Conservation (phyloP, 1,140 invertebrate genomes). For the Phymastichus coffea region DNA sequence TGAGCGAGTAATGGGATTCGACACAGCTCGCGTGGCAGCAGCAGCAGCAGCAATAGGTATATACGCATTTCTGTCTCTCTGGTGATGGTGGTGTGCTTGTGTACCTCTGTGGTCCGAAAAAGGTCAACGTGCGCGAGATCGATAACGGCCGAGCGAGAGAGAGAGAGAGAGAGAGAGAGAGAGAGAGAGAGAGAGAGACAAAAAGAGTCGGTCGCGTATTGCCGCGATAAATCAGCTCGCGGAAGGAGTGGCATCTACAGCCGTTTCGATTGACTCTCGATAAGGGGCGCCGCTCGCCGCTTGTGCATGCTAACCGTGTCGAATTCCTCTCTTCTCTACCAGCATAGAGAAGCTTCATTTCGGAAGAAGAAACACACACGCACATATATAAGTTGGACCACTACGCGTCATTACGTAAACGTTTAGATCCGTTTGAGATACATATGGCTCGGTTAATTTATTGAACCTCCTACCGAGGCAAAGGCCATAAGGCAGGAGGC, state of each 20-base stretch:
- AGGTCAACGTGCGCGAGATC: slow-evolving; percentile 8
- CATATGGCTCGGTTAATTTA: slow-evolving; percentile 23
- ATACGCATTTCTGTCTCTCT: too few relatives aligned
- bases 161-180: not conserved
- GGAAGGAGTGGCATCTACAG: not conserved
- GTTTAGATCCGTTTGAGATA: too few relatives aligned
- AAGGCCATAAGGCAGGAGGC: slow-evolving; percentile 15
- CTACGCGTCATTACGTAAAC: too few relatives aligned
- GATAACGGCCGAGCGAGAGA: too few relatives aligned
- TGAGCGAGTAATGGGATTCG: not conserved
- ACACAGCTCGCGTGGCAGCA: not conserved
- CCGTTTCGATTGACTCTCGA: slow-evolving; percentile 14
- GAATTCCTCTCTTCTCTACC: too few relatives aligned
- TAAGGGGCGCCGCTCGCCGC: not conserved
- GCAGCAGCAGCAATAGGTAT: not conserved
- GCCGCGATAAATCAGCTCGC: not conserved
- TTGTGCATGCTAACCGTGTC: not conserved
- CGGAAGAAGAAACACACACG: too few relatives aligned
- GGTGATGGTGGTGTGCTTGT: too few relatives aligned
- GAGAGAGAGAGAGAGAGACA: too few relatives aligned
- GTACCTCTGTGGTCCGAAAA: not conserved
- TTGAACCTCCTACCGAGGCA: slow-evolving; percentile 21
- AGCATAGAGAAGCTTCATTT: too few relatives aligned
- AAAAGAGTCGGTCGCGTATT: too few relatives aligned
- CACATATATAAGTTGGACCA: too few relatives aligned